These are phyloP conservation scores for Todiramphus chloris DNA, from an alignment of 2,113 vertebrate species.

Conservation along the genomic window DNA sequence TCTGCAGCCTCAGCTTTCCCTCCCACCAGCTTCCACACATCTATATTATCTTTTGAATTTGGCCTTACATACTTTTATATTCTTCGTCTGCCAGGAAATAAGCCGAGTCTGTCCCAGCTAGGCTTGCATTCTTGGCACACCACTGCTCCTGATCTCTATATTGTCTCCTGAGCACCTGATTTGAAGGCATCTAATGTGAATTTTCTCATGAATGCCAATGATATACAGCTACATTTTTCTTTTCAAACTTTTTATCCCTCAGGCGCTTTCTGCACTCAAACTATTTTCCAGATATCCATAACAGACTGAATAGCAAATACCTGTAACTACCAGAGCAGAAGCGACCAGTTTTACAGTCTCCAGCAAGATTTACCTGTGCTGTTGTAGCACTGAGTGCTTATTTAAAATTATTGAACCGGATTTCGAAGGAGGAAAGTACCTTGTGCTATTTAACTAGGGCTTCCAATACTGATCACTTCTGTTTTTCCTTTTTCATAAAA, in stretches of 20 bases:
- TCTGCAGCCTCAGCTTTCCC: not conserved
- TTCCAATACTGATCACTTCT: not conserved
- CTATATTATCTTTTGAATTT: constrained; percentile 17
- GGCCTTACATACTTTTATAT: not conserved
- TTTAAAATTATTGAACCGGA: constrained; percentile 45
- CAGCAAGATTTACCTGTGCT: constrained; percentile 44
- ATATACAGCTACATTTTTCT: constrained; percentile 64
- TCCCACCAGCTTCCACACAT: not conserved
- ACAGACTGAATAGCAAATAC: constrained; percentile 66
- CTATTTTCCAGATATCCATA: constrained; percentile 63
- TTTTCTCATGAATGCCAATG: constrained; percentile 78
- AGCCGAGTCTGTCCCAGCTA: not conserved
- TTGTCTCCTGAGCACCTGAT: constrained; percentile 68
- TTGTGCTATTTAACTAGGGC: not conserved
- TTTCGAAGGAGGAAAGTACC: not conserved
- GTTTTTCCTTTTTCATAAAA: not conserved
- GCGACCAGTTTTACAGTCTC: not conserved
- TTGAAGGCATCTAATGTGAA: constrained; percentile 63
- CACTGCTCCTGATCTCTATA: constrained; percentile 59
- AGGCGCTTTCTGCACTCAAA: constrained; percentile 58
- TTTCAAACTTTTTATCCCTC: constrained; percentile 62
- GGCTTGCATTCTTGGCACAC: constrained; percentile 59
- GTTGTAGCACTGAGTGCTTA: constrained; percentile 1
- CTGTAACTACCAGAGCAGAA: constrained; percentile 45
- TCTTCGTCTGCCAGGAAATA: constrained; percentile 17